Percentiles rank a stretch among this genome's conserved stretches.
Evolutionary conservation across 2,888 invertebrate species (phyloP).

Genomic region (Lasioglossum morio): DNA sequence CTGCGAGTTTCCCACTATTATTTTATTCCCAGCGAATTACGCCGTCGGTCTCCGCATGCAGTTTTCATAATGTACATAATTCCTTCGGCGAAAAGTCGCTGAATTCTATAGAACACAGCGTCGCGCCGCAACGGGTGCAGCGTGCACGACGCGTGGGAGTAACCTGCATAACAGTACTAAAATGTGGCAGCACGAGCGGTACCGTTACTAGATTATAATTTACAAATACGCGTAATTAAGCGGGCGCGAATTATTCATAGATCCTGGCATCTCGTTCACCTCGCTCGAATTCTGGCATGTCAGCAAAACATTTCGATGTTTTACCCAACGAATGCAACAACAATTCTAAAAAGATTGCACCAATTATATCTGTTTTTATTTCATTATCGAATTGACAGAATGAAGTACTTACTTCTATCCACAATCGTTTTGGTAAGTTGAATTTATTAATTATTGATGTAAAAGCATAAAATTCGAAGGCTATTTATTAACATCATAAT

Average conservation of each 20-base stretch:
- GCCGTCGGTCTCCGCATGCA: not conserved
- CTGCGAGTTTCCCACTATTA: not conserved
- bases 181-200: conserved; percentile 22
- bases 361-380: not conserved
- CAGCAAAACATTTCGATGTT: not conserved
- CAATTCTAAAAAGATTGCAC: not conserved
- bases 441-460: not conserved
- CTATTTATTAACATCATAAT: too few relatives aligned
- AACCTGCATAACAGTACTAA: conserved; percentile 41
- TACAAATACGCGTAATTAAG: conserved; percentile 32
- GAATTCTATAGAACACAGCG: not conserved
- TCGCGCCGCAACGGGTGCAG: not conserved
- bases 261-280: not conserved
- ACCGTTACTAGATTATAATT: conserved; percentile 49
- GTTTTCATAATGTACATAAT: not conserved
- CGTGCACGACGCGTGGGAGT: conserved; percentile 17
- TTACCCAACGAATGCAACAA: not conserved
- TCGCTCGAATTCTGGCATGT: not conserved
- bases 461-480: not conserved
- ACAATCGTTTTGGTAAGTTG: not conserved
- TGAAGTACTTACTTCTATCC: not conserved
- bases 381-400: too few relatives aligned
- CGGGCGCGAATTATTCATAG: conserved; percentile 26
- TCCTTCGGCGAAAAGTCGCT: not conserved
- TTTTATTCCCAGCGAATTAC: not conserved